Evolutionary conservation across 2,797 vertebrate genomes (phyloP).

Genomic region (Anguilla marmorata): DNA sequence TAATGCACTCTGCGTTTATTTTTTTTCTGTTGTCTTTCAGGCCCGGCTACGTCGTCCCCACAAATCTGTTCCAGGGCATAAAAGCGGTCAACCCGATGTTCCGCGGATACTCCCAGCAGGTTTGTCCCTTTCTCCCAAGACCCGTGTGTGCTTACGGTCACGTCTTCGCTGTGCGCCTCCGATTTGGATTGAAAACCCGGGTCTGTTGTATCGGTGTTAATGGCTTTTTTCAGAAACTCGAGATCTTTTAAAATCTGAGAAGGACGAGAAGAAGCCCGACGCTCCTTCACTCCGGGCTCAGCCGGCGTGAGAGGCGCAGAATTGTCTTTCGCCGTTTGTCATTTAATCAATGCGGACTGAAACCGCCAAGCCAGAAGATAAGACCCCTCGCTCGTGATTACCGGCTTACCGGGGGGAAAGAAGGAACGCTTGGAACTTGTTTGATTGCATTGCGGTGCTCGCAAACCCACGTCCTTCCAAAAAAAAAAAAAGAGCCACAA

Average conservation of each 20-base stretch:
- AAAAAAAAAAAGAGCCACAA: background rate
- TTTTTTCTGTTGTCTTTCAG: slow-evolving; percentile 64
- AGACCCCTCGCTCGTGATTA: slow-evolving; percentile 42
- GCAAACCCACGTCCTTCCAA: background rate
- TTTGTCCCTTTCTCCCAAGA: slow-evolving; percentile 52
- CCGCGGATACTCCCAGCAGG: slow-evolving; percentile 97
- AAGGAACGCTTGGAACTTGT: slow-evolving; percentile 9
- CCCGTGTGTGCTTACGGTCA: background rate
- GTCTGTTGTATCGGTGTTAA: background rate
- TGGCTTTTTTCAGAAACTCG: background rate
- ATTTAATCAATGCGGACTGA: slow-evolving; percentile 46
- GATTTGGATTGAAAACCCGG: background rate
- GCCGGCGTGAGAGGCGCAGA: background rate
- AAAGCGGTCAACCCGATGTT: slow-evolving; percentile 97
- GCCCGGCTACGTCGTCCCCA: slow-evolving; percentile 93
- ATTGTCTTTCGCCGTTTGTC: slow-evolving; percentile 24
- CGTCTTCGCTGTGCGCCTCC: background rate
- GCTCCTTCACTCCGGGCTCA: background rate
- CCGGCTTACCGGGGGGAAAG: background rate
- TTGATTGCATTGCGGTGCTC: slow-evolving; percentile 20
- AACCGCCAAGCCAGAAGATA: slow-evolving; percentile 44
- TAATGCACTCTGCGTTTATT: background rate
- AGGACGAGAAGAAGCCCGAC: background rate
- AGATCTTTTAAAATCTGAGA: background rate
- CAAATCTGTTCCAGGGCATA: slow-evolving; percentile 96